Evolutionary conservation across 2,113 vertebrate genomes (phyloP), one percentile per base, ranked within the genome.

Genomic region (Chionis minor): DNA sequence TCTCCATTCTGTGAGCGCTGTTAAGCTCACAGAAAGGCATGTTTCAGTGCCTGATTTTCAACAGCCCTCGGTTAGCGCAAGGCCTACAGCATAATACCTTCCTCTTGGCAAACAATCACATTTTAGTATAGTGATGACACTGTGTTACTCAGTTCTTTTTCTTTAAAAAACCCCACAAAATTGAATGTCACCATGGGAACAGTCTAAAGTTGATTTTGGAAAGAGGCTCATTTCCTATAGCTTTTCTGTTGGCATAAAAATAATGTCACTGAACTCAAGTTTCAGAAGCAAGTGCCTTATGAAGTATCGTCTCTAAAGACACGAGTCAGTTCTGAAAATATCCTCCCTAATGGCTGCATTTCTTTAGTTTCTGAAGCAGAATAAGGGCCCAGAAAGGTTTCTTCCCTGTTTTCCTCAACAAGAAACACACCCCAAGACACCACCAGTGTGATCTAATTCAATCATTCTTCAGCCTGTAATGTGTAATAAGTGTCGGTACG

Each of bases 131-230:
- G 62, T 35, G 80, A 92, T 75, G 78, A 72, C 63, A 83, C 55
- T 18, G 10, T 75, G 44, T 81, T 97, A 77, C 24, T 90, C 85
- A 52, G 35, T 59, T 82, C 28, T 88, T 89, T 81, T 81, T 81
- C 52, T 82, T 88, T 28, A 69, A 71, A 69, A 44, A 59, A 59
- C 24, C 1, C 28, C 70, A 92, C 52, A 82, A 58, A 94, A 85
- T 24, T 85, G 40, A 78, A 90, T 59, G 85, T 92, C 85, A 90
- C 93, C 73, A 92, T 96, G 81, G 94, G 94, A 93, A 96, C 94
- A 89, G 71, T 56, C 82, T 93, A 42, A 94, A 96, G 67, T 65
- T 87, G 86, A 92, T 88, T 95, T 96, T 86, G 82, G 84, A 92
- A 95, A 80, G 58, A 91, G 66, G 74, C 70, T 92, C 47, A 62